These are phyloP conservation scores for Enteromius paludinosus DNA, from an alignment of 2,797 vertebrate species.

Conservation along the genomic window DNA sequence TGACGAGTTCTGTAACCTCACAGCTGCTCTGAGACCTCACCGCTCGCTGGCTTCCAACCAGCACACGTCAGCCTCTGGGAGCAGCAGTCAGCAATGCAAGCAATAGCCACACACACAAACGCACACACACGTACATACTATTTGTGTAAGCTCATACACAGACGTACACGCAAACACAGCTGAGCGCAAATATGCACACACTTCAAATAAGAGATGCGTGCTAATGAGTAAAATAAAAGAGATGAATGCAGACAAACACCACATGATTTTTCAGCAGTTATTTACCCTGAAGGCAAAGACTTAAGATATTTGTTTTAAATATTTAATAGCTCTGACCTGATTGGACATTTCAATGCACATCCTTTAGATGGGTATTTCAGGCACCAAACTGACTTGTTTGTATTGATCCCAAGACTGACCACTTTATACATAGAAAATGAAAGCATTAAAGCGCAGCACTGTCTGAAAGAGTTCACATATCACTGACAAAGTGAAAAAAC, in stretches of 20 bases:
- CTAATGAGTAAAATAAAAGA: constrained; percentile 16
- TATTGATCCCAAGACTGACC: constrained; percentile 8
- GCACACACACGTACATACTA: constrained; percentile 6
- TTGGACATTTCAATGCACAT: not conserved
- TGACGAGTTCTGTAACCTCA: constrained; percentile 54
- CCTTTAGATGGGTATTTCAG: not conserved
- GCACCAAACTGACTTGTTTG: not conserved
- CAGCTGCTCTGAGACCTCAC: constrained; percentile 66
- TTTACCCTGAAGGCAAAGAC: constrained; percentile 7
- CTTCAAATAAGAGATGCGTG: constrained; percentile 7
- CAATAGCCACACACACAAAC: constrained; percentile 10
- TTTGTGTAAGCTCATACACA: constrained; percentile 34
- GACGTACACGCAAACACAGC: constrained; percentile 26
- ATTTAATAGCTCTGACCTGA: not conserved
- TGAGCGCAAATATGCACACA: not conserved
- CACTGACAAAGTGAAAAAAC: not conserved
- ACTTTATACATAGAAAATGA: not conserved
- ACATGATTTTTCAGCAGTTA: not conserved
- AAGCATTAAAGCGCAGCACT: not conserved
- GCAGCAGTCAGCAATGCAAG: constrained; percentile 33
- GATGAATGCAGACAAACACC: not conserved
- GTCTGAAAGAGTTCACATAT: not conserved
- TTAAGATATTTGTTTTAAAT: constrained; percentile 1
- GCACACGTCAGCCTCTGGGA: constrained; percentile 29
- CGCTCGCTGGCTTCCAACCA: constrained; percentile 27